These are phyloP conservation scores for Philopedon plagiatum DNA, from an alignment of 2,888 invertebrate genomes.

Conservation along the genomic window DNA sequence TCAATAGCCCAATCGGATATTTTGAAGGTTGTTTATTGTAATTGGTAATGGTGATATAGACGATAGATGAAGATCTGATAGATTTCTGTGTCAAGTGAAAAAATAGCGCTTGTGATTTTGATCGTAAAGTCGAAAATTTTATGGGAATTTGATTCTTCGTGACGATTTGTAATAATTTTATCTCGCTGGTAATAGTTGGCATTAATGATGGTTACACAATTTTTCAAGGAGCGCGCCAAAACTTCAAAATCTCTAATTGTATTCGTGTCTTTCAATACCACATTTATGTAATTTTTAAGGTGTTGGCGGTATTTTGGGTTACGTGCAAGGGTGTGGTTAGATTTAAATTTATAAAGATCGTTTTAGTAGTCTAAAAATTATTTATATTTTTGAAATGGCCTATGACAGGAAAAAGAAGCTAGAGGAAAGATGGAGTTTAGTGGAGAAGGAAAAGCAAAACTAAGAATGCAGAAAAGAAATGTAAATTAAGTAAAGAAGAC, in stretches of 20 bases:
- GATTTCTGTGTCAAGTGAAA: background rate
- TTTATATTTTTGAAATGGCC: too few relatives aligned
- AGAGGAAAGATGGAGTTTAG: too few relatives aligned
- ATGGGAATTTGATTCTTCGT: conserved; percentile 12
- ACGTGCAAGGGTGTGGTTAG: too few relatives aligned
- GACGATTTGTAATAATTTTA: conserved; percentile 4
- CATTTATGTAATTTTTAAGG: background rate
- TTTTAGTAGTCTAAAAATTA: too few relatives aligned
- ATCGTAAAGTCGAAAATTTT: conserved; percentile 1
- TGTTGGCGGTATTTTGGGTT: too few relatives aligned
- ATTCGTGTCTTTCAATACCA: background rate
- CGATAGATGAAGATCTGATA: conserved; percentile 3
- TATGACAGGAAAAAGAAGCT: too few relatives aligned
- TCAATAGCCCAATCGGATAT: conserved; percentile 24
- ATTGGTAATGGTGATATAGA: background rate
- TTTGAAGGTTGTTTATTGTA: conserved; percentile 19
- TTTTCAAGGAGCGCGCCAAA: background rate
- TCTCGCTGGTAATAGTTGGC: background rate
- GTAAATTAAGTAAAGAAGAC: too few relatives aligned
- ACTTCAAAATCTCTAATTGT: background rate
- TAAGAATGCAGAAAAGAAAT: too few relatives aligned
- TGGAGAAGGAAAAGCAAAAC: too few relatives aligned
- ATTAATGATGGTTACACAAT: background rate
- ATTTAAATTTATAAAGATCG: too few relatives aligned
- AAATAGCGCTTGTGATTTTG: conserved; percentile 5